Base-by-base conservation (phyloP, 2,113 vertebrate genomes). In the Corythoichthys intestinalis region DNA sequence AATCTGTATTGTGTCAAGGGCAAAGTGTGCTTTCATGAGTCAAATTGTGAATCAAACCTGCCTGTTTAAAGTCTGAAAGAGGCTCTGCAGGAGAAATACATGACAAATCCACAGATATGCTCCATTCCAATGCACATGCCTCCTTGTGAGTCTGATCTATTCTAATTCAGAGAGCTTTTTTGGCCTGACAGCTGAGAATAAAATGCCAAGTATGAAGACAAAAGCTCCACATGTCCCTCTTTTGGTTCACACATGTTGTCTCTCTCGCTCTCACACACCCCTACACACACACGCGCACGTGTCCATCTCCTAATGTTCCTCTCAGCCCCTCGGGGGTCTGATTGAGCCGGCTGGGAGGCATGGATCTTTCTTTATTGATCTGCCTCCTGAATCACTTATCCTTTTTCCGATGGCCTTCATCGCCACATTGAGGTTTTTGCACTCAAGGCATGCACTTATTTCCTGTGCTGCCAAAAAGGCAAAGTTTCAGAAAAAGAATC, bases 301-400 rank as follows among this genome's bases (percentile, higher is more conserved):
- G 74, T 85, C 77, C 66, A 13, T 83, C 85, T 88, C 77, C 86
- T 84, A 79, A 84, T 87, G 82, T 88, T 84, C 83, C 86, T 67
- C 67, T 74, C 75, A 57, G 66, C 76, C 86, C 78, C 82, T 74
- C 64, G 77, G 87, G 83, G 85, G 80, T 85, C 66, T 81, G 84
- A 88, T 87, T 88, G 89, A 89, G 83, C 86, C 71, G 82, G 78
- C 85, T 86, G 77, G 82, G 83, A 86, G 86, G 86, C 86, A 88
- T 86, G 88, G 83, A 89, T 87, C 85, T 84, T 78, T 85, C 83
- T 82, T 72, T 81, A 89, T 91, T 84, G 88, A 90, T 90, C 88
- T 2, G 74, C 84, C 82, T 76, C 84, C 85, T 86, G 87, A 90
- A 90, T 91, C 90, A 91, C 90, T 91, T 90, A 91, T 90, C 86